phyloP scores from a whole-genome alignment of 2,797 vertebrate genomes.

The Brotogeris chrysoptera region DNA sequence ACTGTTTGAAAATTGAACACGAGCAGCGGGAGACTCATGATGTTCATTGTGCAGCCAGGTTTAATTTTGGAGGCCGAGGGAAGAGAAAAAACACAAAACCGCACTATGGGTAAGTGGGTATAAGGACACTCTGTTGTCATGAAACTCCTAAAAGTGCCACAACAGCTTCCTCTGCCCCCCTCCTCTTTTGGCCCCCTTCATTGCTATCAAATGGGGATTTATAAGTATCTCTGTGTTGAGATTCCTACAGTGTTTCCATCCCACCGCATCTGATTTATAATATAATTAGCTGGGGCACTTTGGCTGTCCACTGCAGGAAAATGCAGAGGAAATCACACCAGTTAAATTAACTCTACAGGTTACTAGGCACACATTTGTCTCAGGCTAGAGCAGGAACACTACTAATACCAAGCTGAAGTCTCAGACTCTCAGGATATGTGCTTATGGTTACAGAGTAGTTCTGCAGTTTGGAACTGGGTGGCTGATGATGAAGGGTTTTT shows the following conservation, averaged over 20 bases:
- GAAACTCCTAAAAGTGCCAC: slow-evolving; percentile 32
- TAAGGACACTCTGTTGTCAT: slow-evolving; percentile 59
- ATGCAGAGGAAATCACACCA: slow-evolving; percentile 41
- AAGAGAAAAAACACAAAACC: not conserved
- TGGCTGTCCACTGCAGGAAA: slow-evolving; percentile 62
- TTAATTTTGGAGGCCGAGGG: slow-evolving; percentile 66
- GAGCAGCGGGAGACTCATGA: slow-evolving; percentile 65
- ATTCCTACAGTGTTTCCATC: slow-evolving; percentile 52
- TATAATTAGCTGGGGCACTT: slow-evolving; percentile 57
- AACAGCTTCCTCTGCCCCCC: not conserved
- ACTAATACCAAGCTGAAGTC: not conserved
- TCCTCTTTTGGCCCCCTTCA: slow-evolving; percentile 1
- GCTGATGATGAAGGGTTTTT: not conserved
- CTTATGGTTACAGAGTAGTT: not conserved
- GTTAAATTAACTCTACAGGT: slow-evolving; percentile 62
- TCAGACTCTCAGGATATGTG: not conserved
- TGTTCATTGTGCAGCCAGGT: slow-evolving; percentile 67
- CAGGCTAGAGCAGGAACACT: not conserved
- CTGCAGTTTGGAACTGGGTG: not conserved
- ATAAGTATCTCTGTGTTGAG: slow-evolving; percentile 22
- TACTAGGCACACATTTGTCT: slow-evolving; percentile 30
- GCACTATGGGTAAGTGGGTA: slow-evolving; percentile 1
- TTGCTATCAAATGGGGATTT: slow-evolving; percentile 51
- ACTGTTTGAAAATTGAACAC: slow-evolving; percentile 74
- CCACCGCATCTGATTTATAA: slow-evolving; percentile 56